phyloP scores from a whole-genome alignment of 2,888 invertebrate genomes.

The Dusona sp. region DNA sequence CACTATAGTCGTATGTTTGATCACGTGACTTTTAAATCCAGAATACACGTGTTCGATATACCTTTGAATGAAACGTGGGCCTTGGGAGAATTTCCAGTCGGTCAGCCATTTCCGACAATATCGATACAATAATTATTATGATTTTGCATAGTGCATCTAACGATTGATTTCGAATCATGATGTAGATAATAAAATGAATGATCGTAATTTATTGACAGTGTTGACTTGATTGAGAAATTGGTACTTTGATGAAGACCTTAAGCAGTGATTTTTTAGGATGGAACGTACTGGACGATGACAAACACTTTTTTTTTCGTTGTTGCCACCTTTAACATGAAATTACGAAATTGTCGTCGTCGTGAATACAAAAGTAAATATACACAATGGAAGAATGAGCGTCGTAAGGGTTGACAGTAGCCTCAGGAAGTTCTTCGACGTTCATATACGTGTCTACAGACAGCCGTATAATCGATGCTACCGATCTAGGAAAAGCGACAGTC shows the following conservation, averaged over 20 bases:
- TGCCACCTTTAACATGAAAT: conserved; percentile 63
- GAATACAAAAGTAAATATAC: conserved; percentile 26
- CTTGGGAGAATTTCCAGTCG: too few relatives aligned
- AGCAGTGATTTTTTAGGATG: background rate
- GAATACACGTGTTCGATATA: background rate
- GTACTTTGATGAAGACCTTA: background rate
- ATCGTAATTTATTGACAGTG: background rate
- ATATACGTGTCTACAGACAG: background rate
- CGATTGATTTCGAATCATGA: background rate
- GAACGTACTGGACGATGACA: background rate
- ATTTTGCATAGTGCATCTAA: background rate
- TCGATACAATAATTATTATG: background rate
- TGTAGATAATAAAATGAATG: background rate
- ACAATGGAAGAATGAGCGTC: conserved; percentile 56
- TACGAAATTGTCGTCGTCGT: conserved; percentile 66
- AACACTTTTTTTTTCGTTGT: background rate
- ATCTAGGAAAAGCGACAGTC: conserved; percentile 76
- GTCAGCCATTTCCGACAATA: background rate
- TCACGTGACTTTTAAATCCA: background rate
- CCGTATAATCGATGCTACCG: conserved; percentile 74
- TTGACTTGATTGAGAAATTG: background rate
- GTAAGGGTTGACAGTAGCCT: background rate
- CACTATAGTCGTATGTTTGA: background rate
- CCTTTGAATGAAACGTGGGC: background rate
- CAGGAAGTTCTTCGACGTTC: background rate